Percentiles rank a stretch among this genome's conserved stretches.
phyloP scores from a whole-genome alignment of 2,888 invertebrate species.

The Rhorus exstirpatorius region DNA sequence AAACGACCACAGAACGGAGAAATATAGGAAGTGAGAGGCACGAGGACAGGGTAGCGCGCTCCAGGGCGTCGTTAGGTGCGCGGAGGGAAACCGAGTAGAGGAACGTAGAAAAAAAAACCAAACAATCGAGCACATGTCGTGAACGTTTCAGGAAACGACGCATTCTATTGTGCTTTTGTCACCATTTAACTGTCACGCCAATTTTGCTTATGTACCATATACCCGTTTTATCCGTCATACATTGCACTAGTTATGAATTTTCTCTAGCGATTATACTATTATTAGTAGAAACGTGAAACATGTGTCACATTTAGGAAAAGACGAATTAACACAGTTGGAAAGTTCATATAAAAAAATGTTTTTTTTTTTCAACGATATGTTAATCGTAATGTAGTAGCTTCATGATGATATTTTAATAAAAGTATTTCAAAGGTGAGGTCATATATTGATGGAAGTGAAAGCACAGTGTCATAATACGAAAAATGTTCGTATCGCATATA shows the following conservation, averaged over 20 bases:
- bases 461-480: too few relatives aligned
- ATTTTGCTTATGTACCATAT: slow-evolving; percentile 77
- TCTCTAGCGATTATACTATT: slow-evolving; percentile 50
- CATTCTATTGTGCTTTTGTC: slow-evolving; percentile 86
- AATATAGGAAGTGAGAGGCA: slow-evolving; percentile 62
- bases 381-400: too few relatives aligned
- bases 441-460: too few relatives aligned
- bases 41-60: slow-evolving; percentile 58
- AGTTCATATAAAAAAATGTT: not conserved
- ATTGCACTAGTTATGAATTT: slow-evolving; percentile 74
- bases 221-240: slow-evolving; percentile 51
- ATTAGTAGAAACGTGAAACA: slow-evolving; percentile 28
- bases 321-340: slow-evolving; percentile 25
- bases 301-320: slow-evolving; percentile 60
- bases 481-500: too few relatives aligned
- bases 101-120: slow-evolving; percentile 75
- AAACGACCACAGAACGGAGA: slow-evolving; percentile 54
- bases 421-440: too few relatives aligned
- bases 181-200: slow-evolving; percentile 85
- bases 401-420: too few relatives aligned
- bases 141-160: slow-evolving; percentile 83
- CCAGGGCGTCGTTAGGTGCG: slow-evolving; percentile 55
- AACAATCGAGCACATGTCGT: slow-evolving; percentile 78
- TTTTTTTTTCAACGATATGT: not conserved
- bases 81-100: slow-evolving; percentile 65